These are phyloP conservation scores for Erethizon dorsatum DNA, from an alignment of 2,797 vertebrate species.

Conservation along the genomic window DNA sequence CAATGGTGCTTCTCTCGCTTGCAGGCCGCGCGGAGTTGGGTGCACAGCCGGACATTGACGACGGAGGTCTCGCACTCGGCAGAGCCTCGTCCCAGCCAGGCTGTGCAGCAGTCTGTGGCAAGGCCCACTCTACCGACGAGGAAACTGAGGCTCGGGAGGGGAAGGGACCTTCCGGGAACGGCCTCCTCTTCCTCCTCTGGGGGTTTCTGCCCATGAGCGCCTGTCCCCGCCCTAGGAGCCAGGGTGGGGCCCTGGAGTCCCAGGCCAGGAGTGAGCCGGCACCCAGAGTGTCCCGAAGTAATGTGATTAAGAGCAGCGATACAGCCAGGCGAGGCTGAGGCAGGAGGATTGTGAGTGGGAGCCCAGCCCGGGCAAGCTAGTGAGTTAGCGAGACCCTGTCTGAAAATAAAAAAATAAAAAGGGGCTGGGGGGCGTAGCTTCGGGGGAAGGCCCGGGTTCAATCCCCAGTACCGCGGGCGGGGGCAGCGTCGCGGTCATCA, in stretches of 20 bases:
- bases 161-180: background rate
- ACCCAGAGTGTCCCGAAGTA: background rate
- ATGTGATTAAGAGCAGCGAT: background rate
- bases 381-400: background rate
- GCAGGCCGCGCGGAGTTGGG: rapidly evolving
- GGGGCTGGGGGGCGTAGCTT: background rate
- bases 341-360: background rate
- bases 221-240: rapidly evolving
- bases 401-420: background rate
- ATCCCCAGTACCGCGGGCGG: background rate
- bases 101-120: background rate
- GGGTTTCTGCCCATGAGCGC: rapidly evolving
- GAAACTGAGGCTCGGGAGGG: background rate
- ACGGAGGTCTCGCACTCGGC: background rate
- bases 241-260: background rate
- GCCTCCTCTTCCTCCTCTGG: rapidly evolving
- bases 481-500: background rate
- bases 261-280: background rate
- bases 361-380: too few relatives aligned
- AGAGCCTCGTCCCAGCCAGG: background rate
- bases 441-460: background rate
- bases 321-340: background rate
- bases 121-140: background rate
- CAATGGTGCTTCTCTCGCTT: rapidly evolving
- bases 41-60: rapidly evolving